Evolutionary conservation across 2,888 invertebrate species (phyloP).

Genomic region (Tromatobia lineatoria): DNA sequence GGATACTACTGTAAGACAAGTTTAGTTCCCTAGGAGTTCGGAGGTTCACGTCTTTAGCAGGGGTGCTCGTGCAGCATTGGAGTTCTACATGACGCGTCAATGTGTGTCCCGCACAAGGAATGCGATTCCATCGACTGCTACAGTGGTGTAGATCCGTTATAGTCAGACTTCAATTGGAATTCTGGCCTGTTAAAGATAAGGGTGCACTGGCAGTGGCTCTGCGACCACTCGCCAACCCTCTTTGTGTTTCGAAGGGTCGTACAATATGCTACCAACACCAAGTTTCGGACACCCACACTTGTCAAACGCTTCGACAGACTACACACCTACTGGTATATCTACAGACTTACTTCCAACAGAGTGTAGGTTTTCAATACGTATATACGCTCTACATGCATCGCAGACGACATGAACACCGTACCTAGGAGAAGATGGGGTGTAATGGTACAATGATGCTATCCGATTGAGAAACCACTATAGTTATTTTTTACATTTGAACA

Average conservation of each 20-base stretch:
- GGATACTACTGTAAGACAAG: constrained; percentile 15
- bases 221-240: constrained; percentile 52
- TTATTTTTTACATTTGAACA: too few relatives aligned
- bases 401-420: constrained; percentile 20
- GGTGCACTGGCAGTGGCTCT: constrained; percentile 70
- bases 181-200: constrained; percentile 82
- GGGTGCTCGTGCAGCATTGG: constrained; percentile 1
- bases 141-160: constrained; percentile 56
- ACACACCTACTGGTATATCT: constrained; percentile 29
- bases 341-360: constrained; percentile 17
- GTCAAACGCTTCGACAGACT: constrained; percentile 52
- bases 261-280: constrained; percentile 76
- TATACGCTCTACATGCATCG: constrained; percentile 1
- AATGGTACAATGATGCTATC: too few relatives aligned
- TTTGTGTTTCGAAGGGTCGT: constrained; percentile 72
- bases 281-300: constrained; percentile 53
- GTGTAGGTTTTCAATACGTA: constrained; percentile 38
- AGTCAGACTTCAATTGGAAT: constrained; percentile 77
- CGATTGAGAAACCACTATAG: too few relatives aligned
- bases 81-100: constrained; percentile 17
- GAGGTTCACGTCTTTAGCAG: constrained; percentile 33
- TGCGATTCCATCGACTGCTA: constrained; percentile 8
- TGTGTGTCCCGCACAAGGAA: constrained; percentile 23
- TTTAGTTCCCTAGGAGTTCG: constrained; percentile 48
- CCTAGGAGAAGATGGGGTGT: background rate